Percentiles rank a stretch among this genome's conserved stretches.
Evolutionary conservation across 2,888 invertebrate genomes (phyloP).

Genomic region (Zygaena filipendulae): DNA sequence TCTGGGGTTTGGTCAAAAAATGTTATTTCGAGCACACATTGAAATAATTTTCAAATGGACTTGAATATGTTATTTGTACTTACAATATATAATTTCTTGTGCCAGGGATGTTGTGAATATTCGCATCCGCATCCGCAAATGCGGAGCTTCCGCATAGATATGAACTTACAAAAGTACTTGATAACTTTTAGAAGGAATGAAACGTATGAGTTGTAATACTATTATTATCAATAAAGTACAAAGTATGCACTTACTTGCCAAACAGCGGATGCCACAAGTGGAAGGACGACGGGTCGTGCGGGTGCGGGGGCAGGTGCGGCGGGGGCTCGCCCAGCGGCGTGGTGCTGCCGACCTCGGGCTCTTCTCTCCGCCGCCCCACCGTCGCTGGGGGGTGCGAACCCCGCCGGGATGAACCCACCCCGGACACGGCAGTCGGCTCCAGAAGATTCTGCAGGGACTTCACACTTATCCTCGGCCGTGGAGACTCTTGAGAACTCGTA

Average conservation of each 20-base stretch:
- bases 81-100: too few relatives aligned
- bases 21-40: too few relatives aligned
- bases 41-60: too few relatives aligned
- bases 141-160: too few relatives aligned
- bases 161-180: too few relatives aligned
- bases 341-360: conserved; percentile 74
- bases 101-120: too few relatives aligned
- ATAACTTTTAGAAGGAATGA: too few relatives aligned
- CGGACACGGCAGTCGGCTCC: conserved; percentile 57
- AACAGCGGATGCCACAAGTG: conserved; percentile 88
- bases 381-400: conserved; percentile 42
- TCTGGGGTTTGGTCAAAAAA: too few relatives aligned
- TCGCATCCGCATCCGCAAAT: too few relatives aligned
- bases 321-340: conserved; percentile 67
- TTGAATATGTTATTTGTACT: too few relatives aligned
- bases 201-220: too few relatives aligned
- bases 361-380: conserved; percentile 58
- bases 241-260: conserved; percentile 79
- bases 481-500: conserved; percentile 44
- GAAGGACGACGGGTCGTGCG: conserved; percentile 68
- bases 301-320: conserved; percentile 37
- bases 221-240: too few relatives aligned
- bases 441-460: conserved; percentile 72
- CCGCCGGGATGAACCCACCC: conserved; percentile 35
- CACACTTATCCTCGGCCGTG: conserved; percentile 70